Percentiles rank a stretch among this genome's conserved stretches.
These are phyloP conservation scores for Thalassaphorura encarpata DNA, from an alignment of 1,140 invertebrate species.

Conservation along the genomic window DNA sequence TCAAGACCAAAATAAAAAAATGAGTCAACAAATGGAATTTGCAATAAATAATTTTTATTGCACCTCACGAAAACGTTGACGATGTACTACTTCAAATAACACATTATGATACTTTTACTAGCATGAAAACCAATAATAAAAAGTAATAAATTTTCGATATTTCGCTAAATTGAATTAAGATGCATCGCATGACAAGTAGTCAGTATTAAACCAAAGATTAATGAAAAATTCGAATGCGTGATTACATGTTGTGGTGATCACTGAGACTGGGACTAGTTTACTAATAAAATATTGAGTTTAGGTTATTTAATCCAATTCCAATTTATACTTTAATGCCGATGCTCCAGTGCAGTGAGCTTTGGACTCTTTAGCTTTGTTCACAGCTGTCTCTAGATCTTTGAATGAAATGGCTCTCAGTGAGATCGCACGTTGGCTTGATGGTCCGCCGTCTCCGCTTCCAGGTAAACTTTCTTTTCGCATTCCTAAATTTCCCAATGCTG, in stretches of 20 bases:
- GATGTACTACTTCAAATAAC: no score
- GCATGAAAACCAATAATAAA: not conserved
- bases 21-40: no score
- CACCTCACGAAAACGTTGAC: no score
- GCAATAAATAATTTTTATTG: no score
- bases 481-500: not conserved
- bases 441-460: not conserved
- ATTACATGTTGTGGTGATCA: not conserved
- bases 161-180: not conserved
- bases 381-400: slow-evolving; percentile 27
- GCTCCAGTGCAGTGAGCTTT: slow-evolving; percentile 23
- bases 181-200: not conserved
- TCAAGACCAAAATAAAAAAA: no score
- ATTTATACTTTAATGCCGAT: slow-evolving; percentile 4
- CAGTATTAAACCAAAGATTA: not conserved
- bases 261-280: not conserved
- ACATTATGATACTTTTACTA: no score
- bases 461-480: not conserved
- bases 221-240: not conserved
- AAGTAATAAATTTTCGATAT: not conserved
- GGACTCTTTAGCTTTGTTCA: slow-evolving; percentile 27
- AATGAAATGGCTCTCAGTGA: slow-evolving; percentile 29
- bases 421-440: slow-evolving; percentile 14
- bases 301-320: slow-evolving; percentile 27
- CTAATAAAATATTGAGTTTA: not conserved